Evolutionary conservation across 2,888 invertebrate genomes (phyloP), one percentile per base, ranked within the genome.

Genomic region (Yponomeuta sedellus): DNA sequence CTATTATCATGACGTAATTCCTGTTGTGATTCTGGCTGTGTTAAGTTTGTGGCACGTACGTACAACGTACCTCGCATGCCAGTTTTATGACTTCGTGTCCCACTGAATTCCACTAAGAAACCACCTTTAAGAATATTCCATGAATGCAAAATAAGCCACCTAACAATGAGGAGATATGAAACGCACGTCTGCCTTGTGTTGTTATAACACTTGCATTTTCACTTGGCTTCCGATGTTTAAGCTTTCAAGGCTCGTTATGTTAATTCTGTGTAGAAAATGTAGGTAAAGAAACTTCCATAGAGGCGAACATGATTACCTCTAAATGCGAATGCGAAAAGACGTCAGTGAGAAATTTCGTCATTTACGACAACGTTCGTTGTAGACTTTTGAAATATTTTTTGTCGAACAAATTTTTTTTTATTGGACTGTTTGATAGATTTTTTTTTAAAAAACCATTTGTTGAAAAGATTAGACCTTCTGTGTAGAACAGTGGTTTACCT

Each of bases 81-180:
- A 44, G 74, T 75, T 78, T 79, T 78, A 82, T 81, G 78, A 74
- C 74, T 70, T 74, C 80, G 77, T 77, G 80, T 79, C 75, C 77
- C 71, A 79, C 79, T 81, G 82, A 20, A 28, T 28, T 22, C 28
- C 56, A 25, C 28, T 28, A 25, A 64, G 57, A 0, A 79, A 81
- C 80, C 81, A 79, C 80, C 85, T 82, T 86, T 85, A 85, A 86
- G 82, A 85, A 87, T 81, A 87, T 88, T 86, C 88, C 82, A 89
- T 89, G 89, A 88, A 88, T 89, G 86, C 86, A 84, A 84, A 89
- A 89, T 88, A 85, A 86, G 85, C 78, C 68, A 71, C 19, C 81
- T 82, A 82, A 81, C 86, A 82, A 80, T 76, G 69, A 68, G 28
- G 57, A 16, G 57, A 19, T 64, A 25, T 12, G 56, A 64, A 76